These are phyloP conservation scores for Pachyseris speciosa DNA, from an alignment of 64 coral and sea anemone species.

Conservation along the genomic window DNA sequence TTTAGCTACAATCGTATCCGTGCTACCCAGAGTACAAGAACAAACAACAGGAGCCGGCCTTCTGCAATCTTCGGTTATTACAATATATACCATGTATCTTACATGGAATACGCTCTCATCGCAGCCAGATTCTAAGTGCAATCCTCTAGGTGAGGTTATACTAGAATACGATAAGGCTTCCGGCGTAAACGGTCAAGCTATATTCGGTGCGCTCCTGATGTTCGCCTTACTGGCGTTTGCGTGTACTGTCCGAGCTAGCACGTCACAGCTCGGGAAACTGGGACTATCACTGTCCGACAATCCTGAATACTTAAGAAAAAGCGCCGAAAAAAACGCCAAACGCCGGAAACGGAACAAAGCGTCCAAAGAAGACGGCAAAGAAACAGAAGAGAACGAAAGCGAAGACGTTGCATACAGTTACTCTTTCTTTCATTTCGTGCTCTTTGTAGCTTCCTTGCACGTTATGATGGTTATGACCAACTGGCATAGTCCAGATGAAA, in stretches of 20 bases:
- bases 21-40: conserved; percentile 87
- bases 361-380: conserved; percentile 16
- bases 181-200: conserved; percentile 96
- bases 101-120: conserved; percentile 96
- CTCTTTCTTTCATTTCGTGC: conserved; percentile 90
- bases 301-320: conserved; percentile 54
- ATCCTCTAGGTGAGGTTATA: conserved; percentile 88
- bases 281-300: conserved; percentile 82
- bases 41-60: conserved; percentile 89
- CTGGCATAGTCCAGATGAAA: conserved; percentile 96
- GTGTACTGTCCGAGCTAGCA: conserved; percentile 94
- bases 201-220: conserved; percentile 93
- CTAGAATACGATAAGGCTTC: conserved; percentile 96
- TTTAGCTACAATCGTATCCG: conserved; percentile 87
- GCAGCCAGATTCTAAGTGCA: conserved; percentile 89
- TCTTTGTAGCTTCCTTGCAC: conserved; percentile 86
- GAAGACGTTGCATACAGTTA: conserved; percentile 88
- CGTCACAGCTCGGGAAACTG: conserved; percentile 90
- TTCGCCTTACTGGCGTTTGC: conserved; percentile 93
- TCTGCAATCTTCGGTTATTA: conserved; percentile 88
- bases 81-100: conserved; percentile 96
- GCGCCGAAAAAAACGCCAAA: conserved; percentile 40
- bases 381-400: conserved; percentile 32
- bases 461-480: conserved; percentile 96
- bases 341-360: neutral